Conservation (phyloP, 2,888 invertebrate species). For the Aelia acuminata region DNA sequence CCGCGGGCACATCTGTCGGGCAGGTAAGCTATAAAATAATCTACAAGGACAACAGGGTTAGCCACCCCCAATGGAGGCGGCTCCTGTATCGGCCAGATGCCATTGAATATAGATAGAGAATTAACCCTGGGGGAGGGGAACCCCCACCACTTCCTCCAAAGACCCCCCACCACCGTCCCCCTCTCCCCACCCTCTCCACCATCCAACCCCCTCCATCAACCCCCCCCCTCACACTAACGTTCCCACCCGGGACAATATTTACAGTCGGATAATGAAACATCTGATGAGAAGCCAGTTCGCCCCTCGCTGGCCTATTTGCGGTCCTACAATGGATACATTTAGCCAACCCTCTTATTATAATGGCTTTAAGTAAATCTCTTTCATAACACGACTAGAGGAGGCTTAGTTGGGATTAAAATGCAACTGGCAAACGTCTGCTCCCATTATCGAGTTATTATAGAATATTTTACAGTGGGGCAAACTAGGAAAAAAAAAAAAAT, state of each 20-base stretch:
- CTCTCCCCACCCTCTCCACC: neutral
- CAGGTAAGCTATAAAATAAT: slow-evolving; percentile 43
- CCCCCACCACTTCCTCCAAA: neutral
- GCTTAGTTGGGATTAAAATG: neutral
- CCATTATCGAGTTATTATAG: neutral
- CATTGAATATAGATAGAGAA: slow-evolving; percentile 56
- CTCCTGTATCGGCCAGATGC: slow-evolving; percentile 22
- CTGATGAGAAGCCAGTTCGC: slow-evolving; percentile 27
- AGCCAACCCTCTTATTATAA: slow-evolving; percentile 34
- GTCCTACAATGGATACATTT: slow-evolving; percentile 49
- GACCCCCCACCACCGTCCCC: neutral
- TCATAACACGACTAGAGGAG: slow-evolving; percentile 18
- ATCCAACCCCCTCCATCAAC: neutral
- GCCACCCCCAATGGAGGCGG: slow-evolving; percentile 15
- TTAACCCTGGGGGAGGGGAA: slow-evolving; percentile 31
- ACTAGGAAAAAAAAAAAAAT: too few species aligned
- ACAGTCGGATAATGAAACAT: slow-evolving; percentile 46
- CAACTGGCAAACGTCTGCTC: slow-evolving; percentile 9
- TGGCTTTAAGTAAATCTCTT: slow-evolving; percentile 41
- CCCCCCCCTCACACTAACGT: neutral
- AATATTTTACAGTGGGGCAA: neutral
- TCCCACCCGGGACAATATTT: slow-evolving; percentile 44
- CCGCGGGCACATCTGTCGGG: neutral
- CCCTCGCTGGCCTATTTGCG: slow-evolving; percentile 43
- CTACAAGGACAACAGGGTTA: slow-evolving; percentile 21